Evolutionary conservation across 2,888 invertebrate genomes (phyloP), one percentile per base, ranked within the genome.

Genomic region (Stomorhina lunata): DNA sequence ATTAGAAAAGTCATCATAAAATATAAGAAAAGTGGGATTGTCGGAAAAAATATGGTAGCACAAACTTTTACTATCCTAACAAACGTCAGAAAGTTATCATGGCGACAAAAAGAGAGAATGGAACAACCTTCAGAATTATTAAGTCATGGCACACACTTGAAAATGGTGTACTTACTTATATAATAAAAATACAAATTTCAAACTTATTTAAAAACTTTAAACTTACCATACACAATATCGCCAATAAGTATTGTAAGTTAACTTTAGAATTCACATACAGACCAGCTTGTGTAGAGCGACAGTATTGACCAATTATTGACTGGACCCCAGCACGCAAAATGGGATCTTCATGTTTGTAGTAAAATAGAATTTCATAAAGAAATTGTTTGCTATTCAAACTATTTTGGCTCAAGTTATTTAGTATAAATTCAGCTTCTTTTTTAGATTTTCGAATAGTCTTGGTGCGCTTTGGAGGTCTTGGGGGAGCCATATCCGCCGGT

Each of bases 321-420:
- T 90, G 91, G 20, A 91, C 88, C 63, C 91, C 90, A 29, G 90
- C 90, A 34, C 91, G 88, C 81, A 91, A 83, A 76, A 91, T 89
- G 22, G 91, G 91, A 89, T 91, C 91, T 48, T 87, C 84, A 85
- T 91, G 91, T 59, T 87, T 87, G 83, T 89, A 87, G 84, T 88
- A 91, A 69, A 90, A 86, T 81, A 91, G 84, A 77, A 91, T 87
- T 86, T 91, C 91, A 57, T 87, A 85, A 53, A 89, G 20, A 50
- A 78, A 77, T 69, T 85, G 84, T 65, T 65, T 61, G 4, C 27
- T 66, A 84, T 77, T 80, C 79, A 84, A 2, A 5, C 86, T 9
- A n/a, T 34, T 15, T 53, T 34, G 32, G 7, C 27, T 63, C 4
- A 69, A 43, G 7, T 61, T 69, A 7, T 20, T 29, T 53, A 61